A percentile compares a stretch with the other conserved stretches of the same genome.
phyloP scores from a whole-genome alignment of 1,140 invertebrate species.

The Leptinotarsa defecta region DNA sequence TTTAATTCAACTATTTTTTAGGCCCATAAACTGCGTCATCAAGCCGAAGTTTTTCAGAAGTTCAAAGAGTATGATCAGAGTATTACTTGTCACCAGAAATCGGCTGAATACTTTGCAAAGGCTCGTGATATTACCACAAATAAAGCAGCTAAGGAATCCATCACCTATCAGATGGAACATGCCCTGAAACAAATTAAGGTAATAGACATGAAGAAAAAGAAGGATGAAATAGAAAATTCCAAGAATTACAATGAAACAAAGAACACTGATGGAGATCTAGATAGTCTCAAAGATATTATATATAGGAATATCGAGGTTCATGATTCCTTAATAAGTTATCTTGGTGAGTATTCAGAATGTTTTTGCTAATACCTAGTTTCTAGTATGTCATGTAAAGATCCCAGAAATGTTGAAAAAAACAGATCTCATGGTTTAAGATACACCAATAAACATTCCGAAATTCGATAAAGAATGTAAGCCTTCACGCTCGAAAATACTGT shows the following conservation, averaged over 20 bases:
- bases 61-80: constrained; percentile 44
- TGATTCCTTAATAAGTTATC: constrained; percentile 45
- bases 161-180: constrained; percentile 41
- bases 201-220: constrained; percentile 39
- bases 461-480: too few species aligned
- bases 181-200: constrained; percentile 44
- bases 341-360: constrained; percentile 23
- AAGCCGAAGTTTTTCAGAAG: constrained; percentile 36
- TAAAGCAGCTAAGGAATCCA: constrained; percentile 34
- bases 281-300: constrained; percentile 40
- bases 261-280: constrained; percentile 17
- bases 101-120: constrained; percentile 34
- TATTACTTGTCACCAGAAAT: constrained; percentile 43
- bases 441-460: too few species aligned
- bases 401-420: too few species aligned
- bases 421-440: too few species aligned
- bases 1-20: constrained; percentile 13
- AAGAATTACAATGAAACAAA: constrained; percentile 30
- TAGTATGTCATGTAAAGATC: too few species aligned
- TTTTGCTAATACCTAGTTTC: too few species aligned
- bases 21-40: constrained; percentile 42
- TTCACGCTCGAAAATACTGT: too few species aligned
- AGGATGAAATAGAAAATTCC: constrained; percentile 34
- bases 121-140: constrained; percentile 30
- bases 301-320: constrained; percentile 44